phyloP scores from a whole-genome alignment of 1,140 invertebrate genomes.

The Drosophila kohkoa region DNA sequence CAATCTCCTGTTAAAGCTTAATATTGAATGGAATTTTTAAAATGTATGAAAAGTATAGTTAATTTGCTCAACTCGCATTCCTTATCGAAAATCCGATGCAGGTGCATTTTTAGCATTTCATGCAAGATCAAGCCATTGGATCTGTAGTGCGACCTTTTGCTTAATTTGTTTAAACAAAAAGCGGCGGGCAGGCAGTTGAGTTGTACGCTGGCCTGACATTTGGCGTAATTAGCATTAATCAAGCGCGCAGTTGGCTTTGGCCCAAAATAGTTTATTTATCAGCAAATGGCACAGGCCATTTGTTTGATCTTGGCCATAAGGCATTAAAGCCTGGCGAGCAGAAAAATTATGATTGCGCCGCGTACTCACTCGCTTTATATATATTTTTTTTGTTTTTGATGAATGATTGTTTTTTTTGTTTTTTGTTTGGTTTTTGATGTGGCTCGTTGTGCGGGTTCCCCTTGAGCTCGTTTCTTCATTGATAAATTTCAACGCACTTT shows the following conservation, averaged over 20 bases:
- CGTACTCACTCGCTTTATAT: not conserved
- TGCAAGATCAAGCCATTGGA: slow-evolving; percentile 17
- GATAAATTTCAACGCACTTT: slow-evolving; percentile 59
- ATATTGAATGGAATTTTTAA: too few species aligned
- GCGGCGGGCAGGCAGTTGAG: slow-evolving; percentile 16
- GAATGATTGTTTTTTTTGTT: slow-evolving; percentile 4
- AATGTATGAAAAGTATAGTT: not conserved
- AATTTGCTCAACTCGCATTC: not conserved
- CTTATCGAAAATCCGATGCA: not conserved
- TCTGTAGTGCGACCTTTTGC: slow-evolving; percentile 48
- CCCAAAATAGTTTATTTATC: slow-evolving; percentile 52
- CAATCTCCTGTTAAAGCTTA: too few species aligned
- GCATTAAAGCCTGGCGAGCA: slow-evolving; percentile 17
- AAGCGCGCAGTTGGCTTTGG: slow-evolving; percentile 34
- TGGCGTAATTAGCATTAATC: slow-evolving; percentile 76
- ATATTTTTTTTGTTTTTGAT: slow-evolving; percentile 4
- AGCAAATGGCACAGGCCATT: slow-evolving; percentile 44
- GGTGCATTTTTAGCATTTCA: not conserved
- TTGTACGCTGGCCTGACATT: slow-evolving; percentile 55
- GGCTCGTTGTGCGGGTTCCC: slow-evolving; percentile 47
- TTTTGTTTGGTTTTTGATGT: slow-evolving; percentile 5
- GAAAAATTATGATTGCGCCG: slow-evolving; percentile 53
- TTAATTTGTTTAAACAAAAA: slow-evolving; percentile 62
- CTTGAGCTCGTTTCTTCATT: slow-evolving; percentile 75
- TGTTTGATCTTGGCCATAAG: slow-evolving; percentile 26